Percentiles rank a stretch among this genome's conserved stretches.
phyloP scores from a whole-genome alignment of 2,888 invertebrate genomes.

The Hypselothyrea guttata region DNA sequence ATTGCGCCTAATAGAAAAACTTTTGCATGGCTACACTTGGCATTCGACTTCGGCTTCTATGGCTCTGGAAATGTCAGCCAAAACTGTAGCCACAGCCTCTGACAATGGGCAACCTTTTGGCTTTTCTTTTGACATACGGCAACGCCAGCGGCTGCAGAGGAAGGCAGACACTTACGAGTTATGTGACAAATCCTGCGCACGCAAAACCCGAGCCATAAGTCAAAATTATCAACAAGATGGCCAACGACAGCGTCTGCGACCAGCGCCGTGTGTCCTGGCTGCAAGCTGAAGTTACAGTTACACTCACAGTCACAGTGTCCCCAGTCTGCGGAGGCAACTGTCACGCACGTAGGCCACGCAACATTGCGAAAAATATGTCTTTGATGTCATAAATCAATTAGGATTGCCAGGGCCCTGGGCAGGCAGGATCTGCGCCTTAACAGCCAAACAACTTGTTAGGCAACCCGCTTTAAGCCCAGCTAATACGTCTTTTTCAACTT shows the following conservation, averaged over 20 bases:
- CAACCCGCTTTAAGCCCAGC: conserved; percentile 24
- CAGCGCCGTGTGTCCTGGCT: conserved; percentile 36
- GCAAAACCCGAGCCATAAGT: conserved; percentile 77
- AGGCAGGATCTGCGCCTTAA: conserved; percentile 61
- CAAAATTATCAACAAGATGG: conserved; percentile 81
- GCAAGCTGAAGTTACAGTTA: conserved; percentile 12
- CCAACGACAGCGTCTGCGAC: conserved; percentile 43
- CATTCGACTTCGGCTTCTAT: neutral
- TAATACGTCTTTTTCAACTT: conserved; percentile 39
- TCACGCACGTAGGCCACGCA: conserved; percentile 81
- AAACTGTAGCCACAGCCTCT: neutral
- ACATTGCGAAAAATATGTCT: conserved; percentile 82
- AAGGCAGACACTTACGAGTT: conserved; percentile 45
- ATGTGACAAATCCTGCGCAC: conserved; percentile 73
- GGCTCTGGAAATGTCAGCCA: too few species aligned
- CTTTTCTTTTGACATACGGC: conserved; percentile 40
- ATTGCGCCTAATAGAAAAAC: conserved; percentile 76
- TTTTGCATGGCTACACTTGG: conserved; percentile 42
- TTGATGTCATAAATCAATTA: conserved; percentile 82
- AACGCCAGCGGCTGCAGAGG: neutral
- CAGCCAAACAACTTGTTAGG: conserved; percentile 68
- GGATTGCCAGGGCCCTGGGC: conserved; percentile 53
- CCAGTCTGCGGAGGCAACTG: conserved; percentile 55
- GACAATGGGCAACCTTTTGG: conserved; percentile 33
- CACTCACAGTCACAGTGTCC: neutral